These are phyloP conservation scores for Acronicta leporina DNA, from an alignment of 2,888 invertebrate species.

Conservation along the genomic window DNA sequence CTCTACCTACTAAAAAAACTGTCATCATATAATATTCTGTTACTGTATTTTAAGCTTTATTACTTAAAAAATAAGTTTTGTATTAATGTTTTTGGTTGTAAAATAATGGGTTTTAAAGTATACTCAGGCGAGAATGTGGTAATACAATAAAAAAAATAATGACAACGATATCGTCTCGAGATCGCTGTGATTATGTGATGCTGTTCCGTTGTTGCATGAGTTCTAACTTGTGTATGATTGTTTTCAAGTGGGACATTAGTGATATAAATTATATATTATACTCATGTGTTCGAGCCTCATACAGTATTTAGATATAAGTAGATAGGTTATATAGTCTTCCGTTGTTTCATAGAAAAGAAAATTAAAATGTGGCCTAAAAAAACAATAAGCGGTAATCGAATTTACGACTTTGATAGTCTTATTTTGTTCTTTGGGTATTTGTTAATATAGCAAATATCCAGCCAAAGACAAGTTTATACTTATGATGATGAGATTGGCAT, in stretches of 20 bases:
- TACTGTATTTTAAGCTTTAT: constrained; percentile 38
- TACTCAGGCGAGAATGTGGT: constrained; percentile 57
- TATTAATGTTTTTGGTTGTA: constrained; percentile 9
- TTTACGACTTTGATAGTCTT: too few relatives aligned
- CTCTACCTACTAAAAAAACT: constrained; percentile 35
- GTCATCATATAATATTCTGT: constrained; percentile 8
- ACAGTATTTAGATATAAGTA: too few relatives aligned
- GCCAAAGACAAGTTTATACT: too few relatives aligned
- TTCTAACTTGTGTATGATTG: constrained; percentile 62
- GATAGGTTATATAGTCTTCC: too few relatives aligned
- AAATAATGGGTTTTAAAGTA: constrained; percentile 40
- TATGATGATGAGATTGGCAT: too few relatives aligned
- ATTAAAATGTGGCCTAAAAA: too few relatives aligned
- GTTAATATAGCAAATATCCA: too few relatives aligned
- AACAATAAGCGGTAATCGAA: too few relatives aligned
- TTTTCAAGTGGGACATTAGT: constrained; percentile 51
- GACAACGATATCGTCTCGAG: constrained; percentile 64
- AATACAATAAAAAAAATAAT: constrained; percentile 72
- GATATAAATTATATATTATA: constrained; percentile 36
- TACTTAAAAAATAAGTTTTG: constrained; percentile 6
- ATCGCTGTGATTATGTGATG: constrained; percentile 64
- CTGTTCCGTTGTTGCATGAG: constrained; percentile 50
- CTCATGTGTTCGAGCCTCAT: constrained; percentile 4
- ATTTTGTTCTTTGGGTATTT: too few relatives aligned
- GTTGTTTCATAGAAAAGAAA: too few relatives aligned